phyloP scores from a whole-genome alignment of 53 echinoderm and acorn worm genomes.

The Echinarachnius parma region DNA sequence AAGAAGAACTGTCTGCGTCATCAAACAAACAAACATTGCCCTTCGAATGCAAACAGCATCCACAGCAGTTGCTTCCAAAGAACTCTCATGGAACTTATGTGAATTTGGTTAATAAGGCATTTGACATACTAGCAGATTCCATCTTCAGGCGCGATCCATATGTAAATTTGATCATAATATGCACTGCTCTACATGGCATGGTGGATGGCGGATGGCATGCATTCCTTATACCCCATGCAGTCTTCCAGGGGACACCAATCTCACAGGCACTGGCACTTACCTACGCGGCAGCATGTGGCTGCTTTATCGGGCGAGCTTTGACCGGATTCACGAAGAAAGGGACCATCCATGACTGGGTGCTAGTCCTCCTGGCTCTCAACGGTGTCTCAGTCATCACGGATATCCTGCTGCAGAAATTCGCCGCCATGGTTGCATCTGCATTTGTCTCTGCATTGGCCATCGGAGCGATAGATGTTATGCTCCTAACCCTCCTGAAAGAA shows the following conservation, averaged over 20 bases:
- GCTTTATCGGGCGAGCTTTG: constrained; percentile 1
- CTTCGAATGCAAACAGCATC: neutral
- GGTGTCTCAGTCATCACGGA: neutral
- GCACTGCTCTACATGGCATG: no score
- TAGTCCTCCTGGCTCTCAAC: constrained; percentile 2
- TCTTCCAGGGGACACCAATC: neutral
- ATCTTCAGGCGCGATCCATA: no score
- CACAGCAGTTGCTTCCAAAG: no score
- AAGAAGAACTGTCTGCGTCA: neutral
- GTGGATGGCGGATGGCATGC: neutral
- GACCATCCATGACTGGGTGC: neutral
- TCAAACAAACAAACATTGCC: neutral
- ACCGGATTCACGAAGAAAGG: neutral
- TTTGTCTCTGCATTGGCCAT: neutral
- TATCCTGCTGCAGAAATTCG: neutral
- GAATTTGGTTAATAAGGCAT: no score
- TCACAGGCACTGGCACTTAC: neutral
- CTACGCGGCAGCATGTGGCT: constrained; percentile 1
- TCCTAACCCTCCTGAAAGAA: neutral
- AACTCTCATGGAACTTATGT: no score
- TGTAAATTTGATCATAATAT: no score
- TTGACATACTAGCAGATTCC: no score
- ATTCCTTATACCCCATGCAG: constrained; percentile 14
- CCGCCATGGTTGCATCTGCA: constrained; percentile 1
- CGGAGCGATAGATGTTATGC: neutral